These are phyloP conservation scores for Carcinoscorpius rotundicauda DNA, from an alignment of 1,140 invertebrate genomes.

Conservation along the genomic window DNA sequence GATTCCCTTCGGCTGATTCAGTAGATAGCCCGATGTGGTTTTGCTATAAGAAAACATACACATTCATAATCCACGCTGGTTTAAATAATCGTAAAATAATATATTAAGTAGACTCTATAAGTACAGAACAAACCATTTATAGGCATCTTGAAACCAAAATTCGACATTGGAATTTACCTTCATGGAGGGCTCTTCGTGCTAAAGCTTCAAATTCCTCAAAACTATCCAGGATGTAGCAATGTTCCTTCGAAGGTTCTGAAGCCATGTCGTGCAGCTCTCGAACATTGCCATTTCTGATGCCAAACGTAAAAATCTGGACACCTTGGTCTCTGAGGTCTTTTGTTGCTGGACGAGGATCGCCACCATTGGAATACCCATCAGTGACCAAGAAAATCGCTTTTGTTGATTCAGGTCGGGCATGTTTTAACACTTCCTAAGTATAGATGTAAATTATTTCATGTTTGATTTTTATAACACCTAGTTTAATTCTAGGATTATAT, in stretches of 20 bases:
- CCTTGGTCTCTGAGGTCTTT: constrained; percentile 39
- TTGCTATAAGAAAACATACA: too few species aligned
- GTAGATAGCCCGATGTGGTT: too few species aligned
- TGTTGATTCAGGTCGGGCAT: constrained; percentile 38
- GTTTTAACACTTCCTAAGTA: constrained; percentile 41
- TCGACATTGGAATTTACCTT: constrained; percentile 36
- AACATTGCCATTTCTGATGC: constrained; percentile 53
- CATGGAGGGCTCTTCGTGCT: constrained; percentile 51
- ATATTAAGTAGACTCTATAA: too few species aligned
- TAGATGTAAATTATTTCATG: too few species aligned
- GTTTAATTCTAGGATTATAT: too few species aligned
- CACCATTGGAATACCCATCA: constrained; percentile 59
- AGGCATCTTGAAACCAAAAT: too few species aligned
- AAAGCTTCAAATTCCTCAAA: constrained; percentile 58
- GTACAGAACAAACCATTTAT: too few species aligned
- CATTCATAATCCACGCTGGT: too few species aligned
- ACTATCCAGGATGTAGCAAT: constrained; percentile 53
- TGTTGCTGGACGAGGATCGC: constrained; percentile 48
- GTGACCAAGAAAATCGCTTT: constrained; percentile 55
- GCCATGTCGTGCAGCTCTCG: constrained; percentile 44
- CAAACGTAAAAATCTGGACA: constrained; percentile 51
- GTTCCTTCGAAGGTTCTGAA: constrained; percentile 46
- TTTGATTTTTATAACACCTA: too few species aligned
- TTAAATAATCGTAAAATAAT: too few species aligned
- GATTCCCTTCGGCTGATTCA: too few species aligned